Conservation (phyloP, 2,797 vertebrate genomes). For the Stomatorhinus walkeri region DNA sequence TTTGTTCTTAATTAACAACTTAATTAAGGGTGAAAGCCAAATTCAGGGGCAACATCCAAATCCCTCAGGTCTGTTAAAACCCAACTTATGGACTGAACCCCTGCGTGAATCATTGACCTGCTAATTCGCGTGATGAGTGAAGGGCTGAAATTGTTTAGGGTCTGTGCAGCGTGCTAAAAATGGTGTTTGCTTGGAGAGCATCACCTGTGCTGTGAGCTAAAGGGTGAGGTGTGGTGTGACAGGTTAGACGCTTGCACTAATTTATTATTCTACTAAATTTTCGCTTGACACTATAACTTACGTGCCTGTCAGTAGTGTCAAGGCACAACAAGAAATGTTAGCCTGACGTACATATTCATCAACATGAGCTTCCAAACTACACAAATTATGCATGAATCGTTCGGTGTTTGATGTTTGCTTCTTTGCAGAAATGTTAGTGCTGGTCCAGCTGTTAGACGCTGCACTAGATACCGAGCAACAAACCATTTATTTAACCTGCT, state of each 20-base stretch:
- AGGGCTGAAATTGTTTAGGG: constrained; percentile 25
- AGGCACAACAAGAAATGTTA: constrained; percentile 33
- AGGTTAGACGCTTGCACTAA: neutral
- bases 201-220: constrained; percentile 13
- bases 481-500: neutral
- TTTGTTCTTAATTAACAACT: constrained; percentile 46
- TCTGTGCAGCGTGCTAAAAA: constrained; percentile 6
- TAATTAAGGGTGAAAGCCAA: constrained; percentile 41
- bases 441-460: neutral
- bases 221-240: neutral
- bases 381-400: neutral
- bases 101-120: constrained; percentile 27
- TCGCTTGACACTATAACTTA: neutral
- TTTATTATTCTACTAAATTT: neutral
- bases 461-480: neutral
- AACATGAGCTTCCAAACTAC: neutral
- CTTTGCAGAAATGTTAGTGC: neutral
- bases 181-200: constrained; percentile 39
- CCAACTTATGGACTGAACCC: constrained; percentile 28
- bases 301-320: constrained; percentile 47
- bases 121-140: constrained; percentile 13
- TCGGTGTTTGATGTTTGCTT: neutral
- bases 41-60: constrained; percentile 36
- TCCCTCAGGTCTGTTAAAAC: constrained; percentile 39
- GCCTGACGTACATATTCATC: neutral